These are phyloP conservation scores for Agapostemon virescens DNA, from an alignment of 2,888 invertebrate species.

Conservation along the genomic window DNA sequence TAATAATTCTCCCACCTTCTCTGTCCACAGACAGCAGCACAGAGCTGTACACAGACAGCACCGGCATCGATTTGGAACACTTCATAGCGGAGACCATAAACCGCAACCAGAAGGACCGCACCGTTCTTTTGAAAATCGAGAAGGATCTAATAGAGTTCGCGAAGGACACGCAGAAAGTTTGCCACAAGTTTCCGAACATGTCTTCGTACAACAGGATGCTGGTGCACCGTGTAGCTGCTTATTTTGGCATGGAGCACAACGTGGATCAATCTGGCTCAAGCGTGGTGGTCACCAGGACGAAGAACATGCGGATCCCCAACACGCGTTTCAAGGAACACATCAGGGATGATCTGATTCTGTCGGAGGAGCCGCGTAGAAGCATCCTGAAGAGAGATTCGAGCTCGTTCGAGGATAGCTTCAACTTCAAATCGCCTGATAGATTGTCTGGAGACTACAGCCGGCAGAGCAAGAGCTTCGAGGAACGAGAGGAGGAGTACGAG, in stretches of 20 bases:
- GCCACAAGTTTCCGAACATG: conserved; percentile 93
- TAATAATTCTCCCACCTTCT: background rate
- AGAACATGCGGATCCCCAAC: conserved; percentile 86
- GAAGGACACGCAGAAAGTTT: conserved; percentile 83
- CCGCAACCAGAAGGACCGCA: conserved; percentile 93
- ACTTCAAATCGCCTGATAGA: conserved; percentile 84
- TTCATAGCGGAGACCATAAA: conserved; percentile 96
- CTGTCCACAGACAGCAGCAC: conserved; percentile 86
- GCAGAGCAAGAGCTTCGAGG: conserved; percentile 93
- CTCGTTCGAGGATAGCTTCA: conserved; percentile 88
- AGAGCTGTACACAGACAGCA: conserved; percentile 88
- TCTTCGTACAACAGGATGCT: conserved; percentile 98
- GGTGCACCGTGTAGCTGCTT: conserved; percentile 95
- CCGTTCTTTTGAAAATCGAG: conserved; percentile 92
- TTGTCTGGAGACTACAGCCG: conserved; percentile 84
- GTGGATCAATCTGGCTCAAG: conserved; percentile 91
- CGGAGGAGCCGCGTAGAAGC: conserved; percentile 87
- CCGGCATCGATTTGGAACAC: conserved; percentile 90
- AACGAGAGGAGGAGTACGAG: conserved; percentile 94
- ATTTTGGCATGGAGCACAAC: conserved; percentile 96
- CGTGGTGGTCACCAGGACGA: conserved; percentile 92
- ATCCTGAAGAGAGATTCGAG: conserved; percentile 92
- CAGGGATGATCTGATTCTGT: conserved; percentile 84
- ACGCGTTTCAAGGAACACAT: conserved; percentile 87
- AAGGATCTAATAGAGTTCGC: conserved; percentile 92